Base-by-base conservation (phyloP, 2,888 invertebrate species). In the Mystacides longicornis region DNA sequence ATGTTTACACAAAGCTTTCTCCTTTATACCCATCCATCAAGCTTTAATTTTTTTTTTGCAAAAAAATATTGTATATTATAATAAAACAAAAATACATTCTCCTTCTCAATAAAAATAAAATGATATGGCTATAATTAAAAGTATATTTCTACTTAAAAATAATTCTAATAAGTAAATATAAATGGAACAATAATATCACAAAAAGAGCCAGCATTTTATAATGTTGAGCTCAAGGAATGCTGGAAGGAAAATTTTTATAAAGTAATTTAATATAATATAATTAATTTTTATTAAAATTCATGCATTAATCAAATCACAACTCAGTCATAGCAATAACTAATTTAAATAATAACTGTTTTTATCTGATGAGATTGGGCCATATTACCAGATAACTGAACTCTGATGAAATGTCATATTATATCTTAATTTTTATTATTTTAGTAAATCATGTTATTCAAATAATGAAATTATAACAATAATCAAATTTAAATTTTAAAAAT, bases 131-230 rank as follows among this genome's bases (percentile, higher is more conserved):
- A n/a, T n/a, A n/a, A n/a, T n/a, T n/a, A n/a, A n/a, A n/a, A n/a
- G n/a, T 11, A 27, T 27, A 11, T 27, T 27, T 7, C 27, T 27
- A 37, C 37, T 37, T 37, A 37, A 37, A 37, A 37, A 14, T 37
- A 37, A 37, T 37, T 4, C 37, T 37, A 37, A 37, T 37, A 27
- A 27, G 4, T 37, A 37, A 37, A 14, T 37, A 37, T 37, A 37
- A 37, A 37, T 37, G 37, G 37, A 37, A 37, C 37, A 37, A 37
- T 37, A 37, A 37, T 37, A 37, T 37, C 37, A 37, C 37, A 37
- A 37, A 27, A 37, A 37, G 37, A 37, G 37, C 37, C 37, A 37
- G 16, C 37, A 37, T 37, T 4, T 7, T 37, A 37, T n/a, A n/a
- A n/a, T n/a, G 16, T 27, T 27, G 3, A 37, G 37, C 37, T 37